A percentile compares a stretch with the other conserved stretches of the same genome.
Conservation (phyloP, 2,113 vertebrate genomes). For the Bujurquina vittata region DNA sequence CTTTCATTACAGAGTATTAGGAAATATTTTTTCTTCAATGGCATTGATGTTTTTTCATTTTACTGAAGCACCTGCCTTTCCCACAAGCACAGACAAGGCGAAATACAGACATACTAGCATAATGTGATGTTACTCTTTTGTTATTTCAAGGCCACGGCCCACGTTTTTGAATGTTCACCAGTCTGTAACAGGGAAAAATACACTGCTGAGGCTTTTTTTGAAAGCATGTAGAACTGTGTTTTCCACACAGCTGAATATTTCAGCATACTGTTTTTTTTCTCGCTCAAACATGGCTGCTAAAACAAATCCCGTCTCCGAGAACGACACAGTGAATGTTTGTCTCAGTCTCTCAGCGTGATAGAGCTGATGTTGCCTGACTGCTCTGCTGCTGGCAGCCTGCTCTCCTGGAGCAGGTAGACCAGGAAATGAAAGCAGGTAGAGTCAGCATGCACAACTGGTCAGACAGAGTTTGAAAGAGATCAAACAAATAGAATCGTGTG, state of each 20-base stretch:
- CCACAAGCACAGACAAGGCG: conserved; percentile 12
- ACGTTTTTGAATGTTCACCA: not conserved
- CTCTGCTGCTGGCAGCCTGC: conserved; percentile 42
- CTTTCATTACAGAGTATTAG: not conserved
- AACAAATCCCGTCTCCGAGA: conserved; percentile 25
- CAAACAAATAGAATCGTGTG: conserved; percentile 51
- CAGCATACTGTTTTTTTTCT: not conserved
- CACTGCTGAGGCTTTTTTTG: not conserved
- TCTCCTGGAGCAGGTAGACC: conserved; percentile 76
- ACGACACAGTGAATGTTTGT: conserved; percentile 24
- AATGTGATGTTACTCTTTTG: not conserved
- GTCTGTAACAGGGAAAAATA: not conserved
- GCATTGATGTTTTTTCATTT: not conserved
- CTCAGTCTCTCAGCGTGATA: conserved; percentile 27
- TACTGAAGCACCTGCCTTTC: conserved; percentile 8
- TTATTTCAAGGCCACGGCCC: conserved; percentile 26
- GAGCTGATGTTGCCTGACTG: conserved; percentile 54
- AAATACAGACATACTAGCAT: not conserved
- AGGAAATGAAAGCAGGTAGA: conserved; percentile 69
- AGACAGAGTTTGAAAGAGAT: conserved; percentile 47
- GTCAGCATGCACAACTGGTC: conserved; percentile 63
- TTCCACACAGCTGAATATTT: not conserved
- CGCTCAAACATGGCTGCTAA: conserved; percentile 1
- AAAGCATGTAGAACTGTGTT: not conserved
- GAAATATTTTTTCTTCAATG: not conserved